Percentiles rank a stretch among this genome's conserved stretches.
These are phyloP conservation scores for Tanypteryx hageni DNA, from an alignment of 2,888 invertebrate genomes.

Conservation along the genomic window DNA sequence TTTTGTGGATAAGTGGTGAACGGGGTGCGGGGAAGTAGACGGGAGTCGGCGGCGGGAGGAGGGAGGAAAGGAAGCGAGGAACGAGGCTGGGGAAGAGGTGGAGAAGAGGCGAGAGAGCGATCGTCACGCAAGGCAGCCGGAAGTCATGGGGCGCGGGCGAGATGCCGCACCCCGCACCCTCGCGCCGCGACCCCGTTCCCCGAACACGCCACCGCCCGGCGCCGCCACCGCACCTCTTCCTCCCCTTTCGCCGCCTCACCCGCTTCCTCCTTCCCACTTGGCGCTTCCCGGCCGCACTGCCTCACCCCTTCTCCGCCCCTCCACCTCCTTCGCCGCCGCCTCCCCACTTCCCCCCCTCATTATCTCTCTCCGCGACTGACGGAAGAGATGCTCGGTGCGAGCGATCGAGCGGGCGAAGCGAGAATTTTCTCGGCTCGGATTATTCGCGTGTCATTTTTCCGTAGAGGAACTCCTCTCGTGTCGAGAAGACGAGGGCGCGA, in stretches of 20 bases:
- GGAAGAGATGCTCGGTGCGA: too few species aligned
- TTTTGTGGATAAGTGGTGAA: background rate
- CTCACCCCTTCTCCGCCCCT: background rate
- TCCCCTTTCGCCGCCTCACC: background rate
- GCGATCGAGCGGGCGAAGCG: too few species aligned
- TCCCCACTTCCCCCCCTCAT: too few species aligned
- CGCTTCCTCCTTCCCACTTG: too few species aligned
- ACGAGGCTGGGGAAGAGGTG: background rate
- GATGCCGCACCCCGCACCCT: background rate
- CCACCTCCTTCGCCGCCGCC: background rate
- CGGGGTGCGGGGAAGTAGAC: too few species aligned
- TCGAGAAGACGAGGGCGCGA: background rate
- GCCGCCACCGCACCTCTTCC: background rate
- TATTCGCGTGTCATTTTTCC: too few species aligned
- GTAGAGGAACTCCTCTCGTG: too few species aligned
- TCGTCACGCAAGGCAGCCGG: background rate
- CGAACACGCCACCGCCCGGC: background rate
- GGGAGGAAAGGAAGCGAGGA: background rate
- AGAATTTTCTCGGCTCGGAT: too few species aligned
- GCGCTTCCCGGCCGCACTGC: background rate
- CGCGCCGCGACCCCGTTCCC: background rate
- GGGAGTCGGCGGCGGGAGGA: background rate
- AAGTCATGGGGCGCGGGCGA: background rate
- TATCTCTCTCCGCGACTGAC: too few species aligned
- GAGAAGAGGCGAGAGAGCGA: background rate